A percentile compares a stretch with the other conserved stretches of the same genome.
Conservation (phyloP, 2,113 vertebrate genomes). For the Miniopterus natalensis region DNA sequence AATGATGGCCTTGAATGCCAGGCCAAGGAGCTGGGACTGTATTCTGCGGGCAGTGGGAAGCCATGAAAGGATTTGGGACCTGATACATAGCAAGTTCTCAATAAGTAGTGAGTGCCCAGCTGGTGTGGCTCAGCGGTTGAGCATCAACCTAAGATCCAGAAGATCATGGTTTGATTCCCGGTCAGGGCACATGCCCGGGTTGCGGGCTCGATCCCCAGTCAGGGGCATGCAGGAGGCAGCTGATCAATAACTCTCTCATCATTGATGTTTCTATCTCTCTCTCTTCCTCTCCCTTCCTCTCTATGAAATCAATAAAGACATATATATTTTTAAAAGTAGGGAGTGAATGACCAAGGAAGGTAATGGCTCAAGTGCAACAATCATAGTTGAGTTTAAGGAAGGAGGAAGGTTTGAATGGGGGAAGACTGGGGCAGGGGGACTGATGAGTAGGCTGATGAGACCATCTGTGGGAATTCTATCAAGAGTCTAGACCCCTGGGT, state of each 20-base stretch:
- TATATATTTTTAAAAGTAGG: neutral
- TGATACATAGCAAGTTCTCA: neutral
- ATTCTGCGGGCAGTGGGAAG: neutral
- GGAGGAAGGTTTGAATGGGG: neutral
- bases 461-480: neutral
- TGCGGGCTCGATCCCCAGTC: too few species aligned
- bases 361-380: neutral
- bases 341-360: neutral
- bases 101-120: neutral
- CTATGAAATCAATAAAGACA: too few species aligned
- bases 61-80: neutral
- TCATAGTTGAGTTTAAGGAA: constrained; percentile 14
- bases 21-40: neutral
- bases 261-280: too few species aligned
- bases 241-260: too few species aligned
- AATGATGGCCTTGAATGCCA: neutral
- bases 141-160: too few species aligned
- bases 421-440: neutral
- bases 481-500: neutral
- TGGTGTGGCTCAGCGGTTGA: too few species aligned
- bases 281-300: too few species aligned
- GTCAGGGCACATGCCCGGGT: too few species aligned
- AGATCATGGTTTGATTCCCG: too few species aligned
- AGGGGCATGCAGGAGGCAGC: too few species aligned
- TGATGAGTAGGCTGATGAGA: neutral